These are phyloP conservation scores for Cervus canadensis DNA, from an alignment of 2,113 vertebrate species.

Conservation along the genomic window DNA sequence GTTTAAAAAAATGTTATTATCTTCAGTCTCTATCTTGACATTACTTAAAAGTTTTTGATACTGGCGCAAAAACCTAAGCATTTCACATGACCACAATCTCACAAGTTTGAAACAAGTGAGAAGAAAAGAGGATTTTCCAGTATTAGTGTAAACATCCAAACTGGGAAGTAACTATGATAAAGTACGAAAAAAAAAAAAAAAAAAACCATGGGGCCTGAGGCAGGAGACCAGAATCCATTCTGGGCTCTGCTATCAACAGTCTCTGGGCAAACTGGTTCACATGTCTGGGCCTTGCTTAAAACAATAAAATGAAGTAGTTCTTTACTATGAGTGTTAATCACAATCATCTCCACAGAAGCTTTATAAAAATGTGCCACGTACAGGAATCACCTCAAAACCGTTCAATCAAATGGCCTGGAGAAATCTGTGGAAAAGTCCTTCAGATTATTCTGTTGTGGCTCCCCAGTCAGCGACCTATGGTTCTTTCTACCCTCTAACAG, in stretches of 20 bases:
- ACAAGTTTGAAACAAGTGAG: neutral
- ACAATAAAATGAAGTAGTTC: neutral
- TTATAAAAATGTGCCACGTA: neutral
- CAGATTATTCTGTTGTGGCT: neutral
- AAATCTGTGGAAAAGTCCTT: neutral
- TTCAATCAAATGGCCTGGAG: neutral
- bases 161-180: neutral
- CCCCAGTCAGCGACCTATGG: neutral
- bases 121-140: neutral
- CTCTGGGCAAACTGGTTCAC: neutral
- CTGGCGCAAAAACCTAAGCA: neutral
- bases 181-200: accelerated
- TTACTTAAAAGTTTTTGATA: neutral
- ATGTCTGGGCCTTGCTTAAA: neutral
- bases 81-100: neutral
- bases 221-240: neutral
- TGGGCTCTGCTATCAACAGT: neutral
- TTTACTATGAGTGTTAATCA: neutral
- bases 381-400: neutral
- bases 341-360: neutral
- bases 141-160: neutral
- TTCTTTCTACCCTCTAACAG: neutral
- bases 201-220: neutral
- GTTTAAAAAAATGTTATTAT: neutral
- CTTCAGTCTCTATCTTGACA: neutral